phyloP scores from a whole-genome alignment of 2,888 invertebrate species.

The Cephus spinipes region DNA sequence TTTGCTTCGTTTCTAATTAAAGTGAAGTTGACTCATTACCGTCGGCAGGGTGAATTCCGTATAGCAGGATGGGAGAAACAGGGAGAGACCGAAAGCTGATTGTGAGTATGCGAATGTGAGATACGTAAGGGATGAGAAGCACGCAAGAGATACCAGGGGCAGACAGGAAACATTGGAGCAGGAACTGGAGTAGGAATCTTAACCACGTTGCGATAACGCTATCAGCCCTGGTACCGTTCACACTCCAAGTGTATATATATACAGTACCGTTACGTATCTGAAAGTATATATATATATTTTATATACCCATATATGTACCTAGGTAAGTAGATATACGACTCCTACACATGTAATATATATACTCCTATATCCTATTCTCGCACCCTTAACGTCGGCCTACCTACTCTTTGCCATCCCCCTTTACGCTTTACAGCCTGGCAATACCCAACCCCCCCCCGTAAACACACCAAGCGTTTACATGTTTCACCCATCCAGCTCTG shows the following conservation, averaged over 20 bases:
- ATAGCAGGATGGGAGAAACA: background rate
- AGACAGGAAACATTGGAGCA: conserved; percentile 3
- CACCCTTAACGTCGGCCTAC: background rate
- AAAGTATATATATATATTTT: background rate
- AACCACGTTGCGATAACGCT: conserved; percentile 31
- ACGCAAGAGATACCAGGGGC: conserved; percentile 10
- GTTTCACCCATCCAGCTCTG: conserved; percentile 13
- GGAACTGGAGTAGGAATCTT: conserved; percentile 6
- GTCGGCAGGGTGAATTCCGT: conserved; percentile 39
- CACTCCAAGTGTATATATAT: background rate
- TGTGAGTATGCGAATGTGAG: background rate
- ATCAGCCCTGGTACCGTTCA: conserved; percentile 13
- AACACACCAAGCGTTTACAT: conserved; percentile 8
- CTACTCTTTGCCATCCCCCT: background rate
- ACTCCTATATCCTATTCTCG: background rate
- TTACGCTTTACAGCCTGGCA: background rate
- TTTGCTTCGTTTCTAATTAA: conserved; percentile 44
- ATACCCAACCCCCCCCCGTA: background rate
- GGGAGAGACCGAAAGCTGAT: background rate
- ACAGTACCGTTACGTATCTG: background rate
- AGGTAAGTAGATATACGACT: background rate
- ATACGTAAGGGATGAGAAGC: conserved; percentile 1
- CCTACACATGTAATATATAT: no score
- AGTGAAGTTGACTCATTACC: conserved; percentile 54
- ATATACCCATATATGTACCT: background rate